phyloP scores from a whole-genome alignment of 2,113 vertebrate genomes.

The Dipodomys spectabilis region DNA sequence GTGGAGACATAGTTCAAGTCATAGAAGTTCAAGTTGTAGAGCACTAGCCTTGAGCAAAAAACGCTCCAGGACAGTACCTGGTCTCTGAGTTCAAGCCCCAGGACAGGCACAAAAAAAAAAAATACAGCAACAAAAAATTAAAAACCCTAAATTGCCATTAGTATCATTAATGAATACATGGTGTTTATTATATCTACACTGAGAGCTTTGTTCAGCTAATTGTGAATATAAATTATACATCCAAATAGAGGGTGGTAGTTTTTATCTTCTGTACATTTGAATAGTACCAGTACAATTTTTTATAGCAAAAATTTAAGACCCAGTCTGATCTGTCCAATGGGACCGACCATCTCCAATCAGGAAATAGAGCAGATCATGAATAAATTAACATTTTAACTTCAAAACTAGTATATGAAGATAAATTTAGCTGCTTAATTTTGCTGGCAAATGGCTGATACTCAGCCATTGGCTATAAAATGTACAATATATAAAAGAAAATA shows the following conservation, averaged over 20 bases:
- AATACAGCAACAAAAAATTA: too few species aligned
- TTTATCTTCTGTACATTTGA: conserved; percentile 1
- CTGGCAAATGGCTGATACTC: neutral
- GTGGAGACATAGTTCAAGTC: too few species aligned
- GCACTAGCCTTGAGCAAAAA: too few species aligned
- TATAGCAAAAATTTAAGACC: neutral
- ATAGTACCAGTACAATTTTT: conserved; percentile 29
- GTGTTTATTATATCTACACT: neutral
- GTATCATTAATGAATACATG: neutral
- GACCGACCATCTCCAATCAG: neutral
- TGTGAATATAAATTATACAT: neutral
- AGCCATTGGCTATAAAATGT: conserved; percentile 22
- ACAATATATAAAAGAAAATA: conserved; percentile 19
- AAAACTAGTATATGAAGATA: conserved; percentile 20
- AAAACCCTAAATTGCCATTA: neutral
- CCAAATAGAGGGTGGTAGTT: neutral
- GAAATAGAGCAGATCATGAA: neutral
- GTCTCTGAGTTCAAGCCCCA: too few species aligned
- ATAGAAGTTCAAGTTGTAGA: too few species aligned
- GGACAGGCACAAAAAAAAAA: too few species aligned
- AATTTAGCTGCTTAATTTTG: conserved; percentile 36
- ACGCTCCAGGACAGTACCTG: too few species aligned
- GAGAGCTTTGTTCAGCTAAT: neutral
- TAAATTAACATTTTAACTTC: conserved; percentile 46
- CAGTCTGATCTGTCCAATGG: neutral